phyloP scores from a whole-genome alignment of 2,113 vertebrate genomes.

The Mesembrinibis cayennensis region DNA sequence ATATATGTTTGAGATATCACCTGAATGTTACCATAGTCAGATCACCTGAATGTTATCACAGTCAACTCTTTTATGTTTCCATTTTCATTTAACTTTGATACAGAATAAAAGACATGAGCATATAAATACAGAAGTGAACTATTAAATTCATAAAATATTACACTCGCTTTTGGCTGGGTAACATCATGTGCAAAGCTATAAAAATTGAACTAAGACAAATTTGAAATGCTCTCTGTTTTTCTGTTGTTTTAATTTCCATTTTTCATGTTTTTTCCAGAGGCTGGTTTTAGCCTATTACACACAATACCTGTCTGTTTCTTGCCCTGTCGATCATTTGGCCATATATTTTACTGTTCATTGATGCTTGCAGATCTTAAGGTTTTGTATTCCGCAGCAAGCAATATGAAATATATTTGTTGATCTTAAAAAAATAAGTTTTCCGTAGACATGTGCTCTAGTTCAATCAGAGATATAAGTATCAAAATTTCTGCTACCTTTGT shows the following conservation, averaged over 20 bases:
- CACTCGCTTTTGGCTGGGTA: not conserved
- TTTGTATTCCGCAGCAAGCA: slow-evolving; percentile 15
- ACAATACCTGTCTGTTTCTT: slow-evolving; percentile 77
- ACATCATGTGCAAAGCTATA: slow-evolving; percentile 30
- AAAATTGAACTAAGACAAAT: slow-evolving; percentile 58
- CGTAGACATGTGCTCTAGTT: not conserved
- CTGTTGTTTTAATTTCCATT: slow-evolving; percentile 62
- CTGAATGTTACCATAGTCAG: not conserved
- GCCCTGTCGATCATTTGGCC: slow-evolving; percentile 74
- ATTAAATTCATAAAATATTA: slow-evolving; percentile 14
- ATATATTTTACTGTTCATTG: slow-evolving; percentile 81
- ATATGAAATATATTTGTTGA: slow-evolving; percentile 13
- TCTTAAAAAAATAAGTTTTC: not conserved
- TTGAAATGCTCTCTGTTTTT: slow-evolving; percentile 60
- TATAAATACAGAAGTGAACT: not conserved
- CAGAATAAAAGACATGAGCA: not conserved
- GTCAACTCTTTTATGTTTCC: not conserved
- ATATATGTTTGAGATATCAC: not conserved
- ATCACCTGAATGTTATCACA: not conserved
- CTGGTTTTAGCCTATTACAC: slow-evolving; percentile 78
- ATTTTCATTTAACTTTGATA: slow-evolving; percentile 34
- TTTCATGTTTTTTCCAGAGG: slow-evolving; percentile 71
- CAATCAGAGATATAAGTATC: not conserved
- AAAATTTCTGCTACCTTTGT: slow-evolving; percentile 19
- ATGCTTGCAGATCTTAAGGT: slow-evolving; percentile 66